phyloP scores from a whole-genome alignment of 2,113 vertebrate genomes.

The Albula glossodonta region DNA sequence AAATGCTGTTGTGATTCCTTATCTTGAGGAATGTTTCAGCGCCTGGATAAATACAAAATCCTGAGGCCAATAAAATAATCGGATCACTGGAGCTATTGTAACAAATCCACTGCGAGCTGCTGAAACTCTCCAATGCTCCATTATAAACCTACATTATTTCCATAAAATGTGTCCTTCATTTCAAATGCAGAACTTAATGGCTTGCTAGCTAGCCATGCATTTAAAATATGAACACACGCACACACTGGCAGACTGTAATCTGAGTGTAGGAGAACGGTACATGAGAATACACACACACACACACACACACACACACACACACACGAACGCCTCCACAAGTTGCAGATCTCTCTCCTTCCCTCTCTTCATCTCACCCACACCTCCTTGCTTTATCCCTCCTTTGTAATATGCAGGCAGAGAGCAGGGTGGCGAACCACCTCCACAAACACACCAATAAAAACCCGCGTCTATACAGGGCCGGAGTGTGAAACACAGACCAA shows the following conservation, averaged over 20 bases:
- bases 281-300: neutral
- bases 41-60: neutral
- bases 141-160: neutral
- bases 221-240: neutral
- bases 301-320: neutral
- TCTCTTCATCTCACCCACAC: neutral
- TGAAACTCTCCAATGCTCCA: neutral
- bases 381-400: neutral
- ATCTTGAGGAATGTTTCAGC: neutral
- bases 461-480: neutral
- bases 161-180: neutral
- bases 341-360: neutral
- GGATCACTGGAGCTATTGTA: neutral
- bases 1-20: neutral
- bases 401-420: neutral
- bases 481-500: neutral
- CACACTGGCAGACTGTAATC: neutral
- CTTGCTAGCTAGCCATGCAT: slow-evolving; percentile 1
- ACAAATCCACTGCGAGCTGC: neutral
- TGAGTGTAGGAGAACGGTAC: neutral
- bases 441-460: neutral
- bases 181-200: neutral
- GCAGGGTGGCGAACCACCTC: neutral
- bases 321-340: neutral
- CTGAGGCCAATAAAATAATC: neutral